Evolutionary conservation across 1,140 invertebrate genomes (phyloP).

Genomic region (Diachasmimorpha longicaudata): DNA sequence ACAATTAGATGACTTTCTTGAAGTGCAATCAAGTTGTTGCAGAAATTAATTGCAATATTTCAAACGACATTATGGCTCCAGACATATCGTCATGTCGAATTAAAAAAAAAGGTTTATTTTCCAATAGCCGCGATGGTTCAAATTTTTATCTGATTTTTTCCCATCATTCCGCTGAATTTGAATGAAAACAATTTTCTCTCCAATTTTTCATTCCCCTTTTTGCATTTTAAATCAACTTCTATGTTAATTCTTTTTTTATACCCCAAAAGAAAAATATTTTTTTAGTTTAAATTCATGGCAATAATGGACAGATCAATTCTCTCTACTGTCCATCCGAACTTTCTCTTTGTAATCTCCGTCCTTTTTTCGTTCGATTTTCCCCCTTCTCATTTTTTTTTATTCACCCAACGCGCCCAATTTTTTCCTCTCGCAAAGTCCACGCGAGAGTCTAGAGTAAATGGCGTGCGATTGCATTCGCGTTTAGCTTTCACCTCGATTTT

Average conservation of each 20-base stretch:
- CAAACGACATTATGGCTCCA: too few relatives aligned
- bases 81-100: too few relatives aligned
- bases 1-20: too few relatives aligned
- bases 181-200: not conserved
- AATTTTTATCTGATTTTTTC: not conserved
- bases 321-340: not conserved
- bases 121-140: too few relatives aligned
- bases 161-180: not conserved
- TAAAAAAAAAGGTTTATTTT: too few relatives aligned
- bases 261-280: not conserved
- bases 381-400: slow-evolving; percentile 2
- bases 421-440: slow-evolving; percentile 6
- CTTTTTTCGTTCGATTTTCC: not conserved
- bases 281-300: slow-evolving; percentile 7
- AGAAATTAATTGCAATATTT: too few relatives aligned
- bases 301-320: slow-evolving; percentile 18
- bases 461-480: slow-evolving; percentile 9
- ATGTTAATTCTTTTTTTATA: not conserved
- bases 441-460: not conserved
- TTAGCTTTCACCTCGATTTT: not conserved
- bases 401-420: not conserved
- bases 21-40: too few relatives aligned
- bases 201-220: not conserved
- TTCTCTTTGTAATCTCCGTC: slow-evolving; percentile 2
- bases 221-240: not conserved